Percentiles rank a stretch among this genome's conserved stretches.
These are phyloP conservation scores for Scolopax mira DNA, from an alignment of 2,113 vertebrate genomes.

Conservation along the genomic window DNA sequence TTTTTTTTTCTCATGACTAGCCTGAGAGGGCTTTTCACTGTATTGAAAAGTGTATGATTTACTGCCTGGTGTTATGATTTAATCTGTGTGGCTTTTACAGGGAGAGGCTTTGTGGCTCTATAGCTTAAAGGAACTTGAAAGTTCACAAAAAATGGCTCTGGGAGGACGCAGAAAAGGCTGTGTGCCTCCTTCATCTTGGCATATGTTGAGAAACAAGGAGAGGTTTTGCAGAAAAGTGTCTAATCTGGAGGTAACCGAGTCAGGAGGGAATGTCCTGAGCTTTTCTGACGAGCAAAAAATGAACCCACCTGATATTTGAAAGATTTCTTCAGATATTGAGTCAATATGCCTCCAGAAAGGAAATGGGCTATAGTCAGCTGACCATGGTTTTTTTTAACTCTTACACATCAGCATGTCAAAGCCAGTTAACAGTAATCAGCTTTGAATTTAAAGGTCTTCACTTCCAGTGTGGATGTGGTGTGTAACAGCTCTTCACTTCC, in stretches of 20 bases:
- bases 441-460: not conserved
- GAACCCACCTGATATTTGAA: not conserved
- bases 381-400: not conserved
- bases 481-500: not conserved
- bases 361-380: not conserved
- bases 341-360: not conserved
- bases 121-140: not conserved
- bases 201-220: not conserved
- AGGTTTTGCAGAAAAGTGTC: not conserved
- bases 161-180: not conserved
- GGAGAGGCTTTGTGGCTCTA: not conserved
- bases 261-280: not conserved
- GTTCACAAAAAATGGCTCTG: not conserved
- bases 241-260: not conserved
- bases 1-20: not conserved
- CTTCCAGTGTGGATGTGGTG: not conserved
- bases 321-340: not conserved
- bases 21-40: not conserved
- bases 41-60: not conserved
- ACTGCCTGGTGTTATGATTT: not conserved
- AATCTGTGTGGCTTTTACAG: not conserved
- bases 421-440: not conserved
- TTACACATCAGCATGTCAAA: not conserved
- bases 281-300: not conserved
- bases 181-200: not conserved